These are phyloP conservation scores for Corythoichthys intestinalis DNA, from an alignment of 2,113 vertebrate species.

Conservation along the genomic window DNA sequence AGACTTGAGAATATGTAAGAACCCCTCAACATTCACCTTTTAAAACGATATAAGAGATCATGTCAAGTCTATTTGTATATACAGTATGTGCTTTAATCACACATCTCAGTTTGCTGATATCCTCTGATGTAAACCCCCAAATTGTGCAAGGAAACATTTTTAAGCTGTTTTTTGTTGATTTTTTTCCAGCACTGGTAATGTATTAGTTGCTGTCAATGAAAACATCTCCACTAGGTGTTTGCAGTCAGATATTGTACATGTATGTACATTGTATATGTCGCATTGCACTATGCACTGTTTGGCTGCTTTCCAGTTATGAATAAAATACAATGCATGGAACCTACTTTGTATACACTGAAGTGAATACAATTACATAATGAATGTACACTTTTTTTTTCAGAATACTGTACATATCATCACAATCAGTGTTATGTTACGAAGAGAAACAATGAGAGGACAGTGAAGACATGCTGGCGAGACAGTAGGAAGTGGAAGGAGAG, in stretches of 20 bases:
- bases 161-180: no score
- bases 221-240: not conserved
- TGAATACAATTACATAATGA: not conserved
- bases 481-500: constrained; percentile 55
- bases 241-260: not conserved
- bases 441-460: constrained; percentile 25
- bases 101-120: no score
- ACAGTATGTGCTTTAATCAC: no score
- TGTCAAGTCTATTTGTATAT: no score
- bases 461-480: constrained; percentile 49
- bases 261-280: not conserved
- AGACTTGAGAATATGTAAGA: no score
- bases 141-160: no score
- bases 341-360: not conserved
- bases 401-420: not conserved
- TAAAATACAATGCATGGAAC: not conserved
- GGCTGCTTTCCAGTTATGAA: not conserved
- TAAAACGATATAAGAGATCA: no score
- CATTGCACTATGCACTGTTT: not conserved
- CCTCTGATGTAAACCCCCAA: no score
- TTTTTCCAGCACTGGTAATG: no score
- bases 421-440: constrained; percentile 5
- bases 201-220: no score
- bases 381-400: not conserved
- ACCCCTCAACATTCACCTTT: no score